Base-by-base conservation (phyloP, 1,140 invertebrate species). In the Drosophila jambulina region DNA sequence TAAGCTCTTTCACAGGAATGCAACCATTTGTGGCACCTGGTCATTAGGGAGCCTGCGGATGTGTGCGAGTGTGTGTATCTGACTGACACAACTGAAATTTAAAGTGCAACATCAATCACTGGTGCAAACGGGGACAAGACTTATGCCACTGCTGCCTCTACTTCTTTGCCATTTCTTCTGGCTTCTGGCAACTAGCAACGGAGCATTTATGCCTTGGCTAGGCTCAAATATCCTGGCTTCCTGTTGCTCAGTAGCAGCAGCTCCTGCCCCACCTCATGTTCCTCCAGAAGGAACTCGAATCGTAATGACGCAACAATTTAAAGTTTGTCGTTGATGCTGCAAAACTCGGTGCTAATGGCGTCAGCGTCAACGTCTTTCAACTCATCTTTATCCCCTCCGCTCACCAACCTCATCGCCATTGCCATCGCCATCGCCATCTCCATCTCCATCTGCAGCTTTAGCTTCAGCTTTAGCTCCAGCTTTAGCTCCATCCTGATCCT, bases 241-340 rank as follows among this genome's bases (percentile, higher is more conserved):
- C 75, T 77, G 72, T 76, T 76, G 71, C 72, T 65, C 60, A 69
- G 23, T 40, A 38, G 42, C 40, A 34, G 51, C 40, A 19, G 36
- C 42, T 38, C 36, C 32, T 29, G 51, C 43, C 29, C 21, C 12
- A 12, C 40, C 25, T 12, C 10, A n/a, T 21, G 8, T 15, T n/a
- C 36, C 27, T 12, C 25, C 51, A 23, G 29, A 40, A 60, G 32
- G 32, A 84, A 75, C 84, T 87, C 74, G 84, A 83, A 87, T 87
- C 83, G 84, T 87, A 87, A 87, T 87, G 84, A 87, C 84, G 86
- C 84, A 88, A 87, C 84, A 87, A 87, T 87, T 87, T 87, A 87
- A 87, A 87, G 84, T 87, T 87, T 87, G 85, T 88, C 84, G 84
- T 87, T 87, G 84, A 88, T 87, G 84, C 84, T 88, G 84, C 83